Conservation (phyloP, 2,888 invertebrate genomes). For the Temnothorax rugatulus region DNA sequence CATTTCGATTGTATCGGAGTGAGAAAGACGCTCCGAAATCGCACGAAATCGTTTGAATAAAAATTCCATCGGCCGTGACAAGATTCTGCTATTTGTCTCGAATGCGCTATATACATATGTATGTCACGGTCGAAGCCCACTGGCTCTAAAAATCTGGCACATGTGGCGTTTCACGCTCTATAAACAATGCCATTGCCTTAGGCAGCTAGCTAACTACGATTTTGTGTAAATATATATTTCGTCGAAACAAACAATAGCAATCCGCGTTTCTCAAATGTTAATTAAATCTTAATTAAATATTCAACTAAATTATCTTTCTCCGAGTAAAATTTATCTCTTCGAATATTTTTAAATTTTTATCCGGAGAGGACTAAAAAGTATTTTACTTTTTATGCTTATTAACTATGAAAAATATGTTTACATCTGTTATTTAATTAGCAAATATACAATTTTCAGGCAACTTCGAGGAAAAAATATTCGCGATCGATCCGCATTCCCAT, state of each 20-base stretch:
- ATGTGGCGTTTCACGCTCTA: conserved; percentile 30
- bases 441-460: background rate
- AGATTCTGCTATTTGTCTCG: conserved; percentile 27
- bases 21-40: background rate
- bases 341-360: background rate
- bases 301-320: background rate
- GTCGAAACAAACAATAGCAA: background rate
- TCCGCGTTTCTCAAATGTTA: background rate
- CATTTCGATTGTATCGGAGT: background rate
- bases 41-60: background rate
- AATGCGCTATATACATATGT: conserved; percentile 36
- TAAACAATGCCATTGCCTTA: conserved; percentile 42
- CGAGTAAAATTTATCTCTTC: background rate
- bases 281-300: background rate
- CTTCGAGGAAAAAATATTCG: background rate
- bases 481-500: background rate
- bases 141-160: conserved; percentile 41
- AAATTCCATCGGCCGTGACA: conserved; percentile 9
- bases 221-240: conserved; percentile 8
- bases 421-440: background rate
- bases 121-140: conserved; percentile 42
- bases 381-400: background rate
- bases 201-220: conserved; percentile 7
- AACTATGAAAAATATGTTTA: background rate
- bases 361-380: background rate